A percentile compares a stretch with the other conserved stretches of the same genome.
Conservation (phyloP, 1,140 invertebrate genomes). For the Ericerus pela region DNA sequence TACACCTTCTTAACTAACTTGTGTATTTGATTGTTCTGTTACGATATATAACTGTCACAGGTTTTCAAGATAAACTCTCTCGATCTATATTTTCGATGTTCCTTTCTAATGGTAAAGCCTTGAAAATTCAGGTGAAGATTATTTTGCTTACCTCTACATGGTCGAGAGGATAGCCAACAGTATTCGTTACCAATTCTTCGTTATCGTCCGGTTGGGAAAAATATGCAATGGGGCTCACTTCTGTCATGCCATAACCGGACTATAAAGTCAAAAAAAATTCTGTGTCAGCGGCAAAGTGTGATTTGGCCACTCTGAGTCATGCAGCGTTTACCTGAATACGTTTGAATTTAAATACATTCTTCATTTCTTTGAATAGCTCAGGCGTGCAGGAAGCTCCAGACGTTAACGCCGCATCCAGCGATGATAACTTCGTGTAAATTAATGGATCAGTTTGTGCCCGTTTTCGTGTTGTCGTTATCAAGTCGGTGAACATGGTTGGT, state of each 20-base stretch:
- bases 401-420: slow-evolving; percentile 41
- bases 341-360: slow-evolving; percentile 28
- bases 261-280: slow-evolving; percentile 32
- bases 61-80: too few relatives aligned
- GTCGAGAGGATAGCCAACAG: slow-evolving; percentile 61
- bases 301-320: not conserved
- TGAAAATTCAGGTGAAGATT: not conserved
- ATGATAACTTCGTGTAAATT: not conserved
- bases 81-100: not conserved
- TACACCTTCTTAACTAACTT: too few relatives aligned
- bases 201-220: slow-evolving; percentile 44
- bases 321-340: slow-evolving; percentile 21
- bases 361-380: slow-evolving; percentile 48
- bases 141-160: slow-evolving; percentile 49
- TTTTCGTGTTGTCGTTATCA: slow-evolving; percentile 28
- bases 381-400: slow-evolving; percentile 64
- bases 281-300: not conserved
- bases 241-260: slow-evolving; percentile 78
- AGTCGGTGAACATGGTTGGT: slow-evolving; percentile 92
- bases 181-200: slow-evolving; percentile 46
- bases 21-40: too few relatives aligned
- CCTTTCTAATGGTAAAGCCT: not conserved
- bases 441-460: not conserved
- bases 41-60: too few relatives aligned
- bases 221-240: slow-evolving; percentile 61